Percentiles rank a stretch among this genome's conserved stretches.
phyloP scores from a whole-genome alignment of 2,113 vertebrate species.

The Grammomys dolichurus region DNA sequence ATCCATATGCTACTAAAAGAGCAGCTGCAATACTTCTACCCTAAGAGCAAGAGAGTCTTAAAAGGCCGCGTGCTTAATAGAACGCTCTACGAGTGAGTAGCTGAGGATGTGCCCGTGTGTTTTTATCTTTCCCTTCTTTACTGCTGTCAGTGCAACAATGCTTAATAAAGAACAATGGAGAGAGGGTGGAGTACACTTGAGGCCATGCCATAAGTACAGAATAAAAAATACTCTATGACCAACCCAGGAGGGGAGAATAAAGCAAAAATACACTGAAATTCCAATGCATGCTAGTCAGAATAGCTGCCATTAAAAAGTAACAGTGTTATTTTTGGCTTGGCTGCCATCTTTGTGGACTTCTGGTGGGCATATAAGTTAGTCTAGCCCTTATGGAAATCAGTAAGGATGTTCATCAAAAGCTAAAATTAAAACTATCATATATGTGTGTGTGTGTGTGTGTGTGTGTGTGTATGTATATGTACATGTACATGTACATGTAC shows the following conservation, averaged over 20 bases:
- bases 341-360: neutral
- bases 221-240: neutral
- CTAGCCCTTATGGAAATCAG: neutral
- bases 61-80: neutral
- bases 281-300: neutral
- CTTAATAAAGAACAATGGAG: neutral
- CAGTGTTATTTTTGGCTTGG: too few relatives aligned
- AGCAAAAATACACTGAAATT: neutral
- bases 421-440: neutral
- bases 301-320: neutral
- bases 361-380: neutral
- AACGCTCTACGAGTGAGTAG: neutral
- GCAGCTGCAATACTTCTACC: constrained; percentile 27
- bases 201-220: neutral
- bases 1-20: neutral
- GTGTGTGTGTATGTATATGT: too few relatives aligned
- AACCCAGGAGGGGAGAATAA: neutral
- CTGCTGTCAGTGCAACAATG: neutral
- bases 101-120: neutral
- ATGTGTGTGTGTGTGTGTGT: neutral
- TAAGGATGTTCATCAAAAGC: neutral
- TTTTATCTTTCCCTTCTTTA: neutral
- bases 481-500: too few relatives aligned
- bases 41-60: constrained; percentile 18
- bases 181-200: neutral